phyloP scores from a whole-genome alignment of 2,797 vertebrate genomes.

The Stomatorhinus walkeri region DNA sequence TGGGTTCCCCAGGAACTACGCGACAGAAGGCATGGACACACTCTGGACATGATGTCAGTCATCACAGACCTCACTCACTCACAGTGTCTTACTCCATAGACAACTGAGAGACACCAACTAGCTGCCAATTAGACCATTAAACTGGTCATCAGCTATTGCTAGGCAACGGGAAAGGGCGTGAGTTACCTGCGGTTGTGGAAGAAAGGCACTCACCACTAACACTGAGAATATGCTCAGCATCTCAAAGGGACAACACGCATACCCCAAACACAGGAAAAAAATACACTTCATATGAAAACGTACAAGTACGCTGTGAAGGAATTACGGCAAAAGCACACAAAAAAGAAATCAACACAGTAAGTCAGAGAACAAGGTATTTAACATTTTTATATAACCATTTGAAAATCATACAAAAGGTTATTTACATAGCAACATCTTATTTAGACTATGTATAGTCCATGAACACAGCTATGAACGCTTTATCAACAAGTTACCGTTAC shows the following conservation, averaged over 20 bases:
- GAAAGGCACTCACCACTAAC: not conserved
- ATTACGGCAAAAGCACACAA: not conserved
- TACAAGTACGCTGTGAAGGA: not conserved
- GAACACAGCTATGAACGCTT: conserved; percentile 99
- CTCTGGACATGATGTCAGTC: not conserved
- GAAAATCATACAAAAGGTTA: conserved; percentile 99
- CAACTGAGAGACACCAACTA: not conserved
- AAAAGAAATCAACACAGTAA: conserved; percentile 57
- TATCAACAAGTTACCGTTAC: conserved; percentile 99
- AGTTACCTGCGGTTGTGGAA: not conserved
- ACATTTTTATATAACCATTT: conserved; percentile 99
- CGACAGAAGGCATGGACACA: not conserved
- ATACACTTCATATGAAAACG: not conserved
- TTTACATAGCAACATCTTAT: conserved; percentile 99
- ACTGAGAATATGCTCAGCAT: not conserved
- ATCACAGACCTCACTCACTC: not conserved
- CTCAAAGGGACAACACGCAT: not conserved
- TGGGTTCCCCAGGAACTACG: not conserved
- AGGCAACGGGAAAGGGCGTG: not conserved
- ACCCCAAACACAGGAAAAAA: not conserved
- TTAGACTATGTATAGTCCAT: conserved; percentile 99
- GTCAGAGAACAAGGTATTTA: conserved; percentile 94
- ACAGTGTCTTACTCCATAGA: not conserved
- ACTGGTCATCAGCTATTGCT: not conserved
- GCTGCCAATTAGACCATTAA: not conserved